These are phyloP conservation scores for Rhodeus uyekii DNA, from an alignment of 2,797 vertebrate genomes.

Conservation along the genomic window DNA sequence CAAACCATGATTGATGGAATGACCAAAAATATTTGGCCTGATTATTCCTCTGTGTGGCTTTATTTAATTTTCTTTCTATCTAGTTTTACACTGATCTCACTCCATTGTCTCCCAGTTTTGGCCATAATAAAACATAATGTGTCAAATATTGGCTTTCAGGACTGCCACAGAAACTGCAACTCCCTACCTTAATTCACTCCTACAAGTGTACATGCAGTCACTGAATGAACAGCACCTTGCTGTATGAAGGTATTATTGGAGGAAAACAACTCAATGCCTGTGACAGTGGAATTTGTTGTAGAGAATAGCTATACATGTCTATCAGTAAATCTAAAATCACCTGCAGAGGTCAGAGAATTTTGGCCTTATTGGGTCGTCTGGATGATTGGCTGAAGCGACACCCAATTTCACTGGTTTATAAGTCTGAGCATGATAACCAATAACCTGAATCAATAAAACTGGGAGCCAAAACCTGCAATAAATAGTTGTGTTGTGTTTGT, in stretches of 20 bases:
- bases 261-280: background rate
- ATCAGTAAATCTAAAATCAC: too few relatives aligned
- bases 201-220: background rate
- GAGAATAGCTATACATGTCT: background rate
- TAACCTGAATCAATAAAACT: too few relatives aligned
- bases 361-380: background rate
- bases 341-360: background rate
- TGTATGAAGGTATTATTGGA: background rate
- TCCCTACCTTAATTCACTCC: background rate
- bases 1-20: background rate
- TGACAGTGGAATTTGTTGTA: background rate
- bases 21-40: background rate
- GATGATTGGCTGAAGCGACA: too few relatives aligned
- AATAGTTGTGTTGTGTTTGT: too few relatives aligned
- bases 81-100: background rate
- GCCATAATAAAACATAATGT: background rate
- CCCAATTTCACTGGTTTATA: too few relatives aligned
- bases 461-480: too few relatives aligned
- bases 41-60: background rate
- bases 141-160: background rate
- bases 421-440: too few relatives aligned
- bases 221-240: background rate
- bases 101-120: background rate
- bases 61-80: background rate
- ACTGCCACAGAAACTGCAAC: background rate